These are phyloP conservation scores for Pseudococcus longispinus DNA, from an alignment of 2,888 invertebrate genomes.

Conservation along the genomic window DNA sequence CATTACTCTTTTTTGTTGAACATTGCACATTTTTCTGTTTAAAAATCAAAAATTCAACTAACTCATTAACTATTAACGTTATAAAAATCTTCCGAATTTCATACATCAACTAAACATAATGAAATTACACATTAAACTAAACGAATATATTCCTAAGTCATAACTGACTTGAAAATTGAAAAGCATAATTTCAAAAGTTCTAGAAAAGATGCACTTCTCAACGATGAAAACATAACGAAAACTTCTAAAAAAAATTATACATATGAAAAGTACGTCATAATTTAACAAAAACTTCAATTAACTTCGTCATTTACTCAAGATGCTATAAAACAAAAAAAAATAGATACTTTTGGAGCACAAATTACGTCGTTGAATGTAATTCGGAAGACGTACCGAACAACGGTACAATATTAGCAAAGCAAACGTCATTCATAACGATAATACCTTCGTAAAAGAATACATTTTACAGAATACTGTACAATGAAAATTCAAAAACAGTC, in stretches of 20 bases:
- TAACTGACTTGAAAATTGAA: too few species aligned
- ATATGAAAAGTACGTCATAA: neutral
- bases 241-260: neutral
- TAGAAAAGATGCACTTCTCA: neutral
- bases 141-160: neutral
- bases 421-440: neutral
- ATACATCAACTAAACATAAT: neutral
- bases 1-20: neutral
- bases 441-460: neutral
- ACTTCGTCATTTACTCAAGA: neutral
- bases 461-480: neutral
- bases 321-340: neutral
- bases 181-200: too few species aligned
- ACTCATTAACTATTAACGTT: neutral
- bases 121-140: neutral
- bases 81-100: neutral
- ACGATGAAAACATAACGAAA: neutral
- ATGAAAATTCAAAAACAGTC: neutral
- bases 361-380: neutral
- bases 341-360: neutral
- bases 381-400: neutral
- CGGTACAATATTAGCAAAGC: neutral
- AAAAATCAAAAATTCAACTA: neutral
- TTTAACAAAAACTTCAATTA: neutral
- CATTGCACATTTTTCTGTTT: neutral